Evolutionary conservation across 2,113 vertebrate species (phyloP).

Genomic region (Quiscalus mexicanus): DNA sequence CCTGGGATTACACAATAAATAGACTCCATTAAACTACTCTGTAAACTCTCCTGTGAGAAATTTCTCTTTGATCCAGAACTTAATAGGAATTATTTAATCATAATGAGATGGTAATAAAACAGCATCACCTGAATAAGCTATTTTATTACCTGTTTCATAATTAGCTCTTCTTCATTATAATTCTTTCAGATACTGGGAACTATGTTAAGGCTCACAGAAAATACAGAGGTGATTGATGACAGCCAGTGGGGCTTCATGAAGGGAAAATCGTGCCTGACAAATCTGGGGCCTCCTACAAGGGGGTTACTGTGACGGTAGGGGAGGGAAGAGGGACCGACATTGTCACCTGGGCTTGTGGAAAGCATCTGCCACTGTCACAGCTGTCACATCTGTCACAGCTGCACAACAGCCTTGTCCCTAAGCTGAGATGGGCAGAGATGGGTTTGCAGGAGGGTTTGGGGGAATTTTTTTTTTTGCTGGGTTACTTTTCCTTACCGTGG

Average conservation of each 20-base stretch:
- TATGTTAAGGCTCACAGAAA: neutral
- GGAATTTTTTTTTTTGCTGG: neutral
- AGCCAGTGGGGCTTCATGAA: neutral
- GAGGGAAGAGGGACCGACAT: neutral
- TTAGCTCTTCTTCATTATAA: conserved; percentile 65
- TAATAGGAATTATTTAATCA: conserved; percentile 78
- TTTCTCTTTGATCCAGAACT: conserved; percentile 72
- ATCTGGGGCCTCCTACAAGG: neutral
- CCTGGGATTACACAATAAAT: conserved; percentile 70
- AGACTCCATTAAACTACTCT: conserved; percentile 73
- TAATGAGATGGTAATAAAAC: conserved; percentile 77
- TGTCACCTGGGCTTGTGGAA: neutral
- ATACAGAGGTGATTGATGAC: neutral
- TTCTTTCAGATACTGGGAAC: neutral
- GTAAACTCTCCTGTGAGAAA: conserved; percentile 74
- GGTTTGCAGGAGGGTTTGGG: neutral
- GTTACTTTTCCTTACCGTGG: neutral
- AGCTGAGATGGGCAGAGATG: neutral
- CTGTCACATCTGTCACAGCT: neutral
- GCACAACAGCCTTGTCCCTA: neutral
- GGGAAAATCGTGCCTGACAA: neutral
- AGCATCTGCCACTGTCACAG: neutral
- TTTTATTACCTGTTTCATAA: conserved; percentile 74
- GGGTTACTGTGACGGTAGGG: accelerated
- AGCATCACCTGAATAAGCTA: conserved; percentile 76